Evolutionary conservation across 2,888 invertebrate species (phyloP).

Genomic region (Cataglyphis albicans): DNA sequence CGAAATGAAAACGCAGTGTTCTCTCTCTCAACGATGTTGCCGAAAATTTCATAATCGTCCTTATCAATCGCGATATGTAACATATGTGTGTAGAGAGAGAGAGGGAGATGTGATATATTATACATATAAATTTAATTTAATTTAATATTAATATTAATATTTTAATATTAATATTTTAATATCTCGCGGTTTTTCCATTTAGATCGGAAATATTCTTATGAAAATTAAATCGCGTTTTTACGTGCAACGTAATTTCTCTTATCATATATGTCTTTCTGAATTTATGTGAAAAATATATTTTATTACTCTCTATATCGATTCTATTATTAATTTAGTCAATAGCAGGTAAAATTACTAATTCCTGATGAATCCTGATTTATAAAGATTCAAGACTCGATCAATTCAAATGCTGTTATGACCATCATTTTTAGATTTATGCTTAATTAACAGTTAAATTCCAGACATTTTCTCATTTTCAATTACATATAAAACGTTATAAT

Average conservation of each 20-base stretch:
- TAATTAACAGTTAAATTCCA: neutral
- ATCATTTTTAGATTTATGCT: neutral
- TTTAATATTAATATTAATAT: neutral
- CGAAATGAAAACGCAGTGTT: slow-evolving; percentile 41
- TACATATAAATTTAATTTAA: too few relatives aligned
- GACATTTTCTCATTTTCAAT: neutral
- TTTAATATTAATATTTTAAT: neutral
- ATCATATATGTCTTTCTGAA: too few relatives aligned
- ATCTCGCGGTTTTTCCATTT: slow-evolving; percentile 21
- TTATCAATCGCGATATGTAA: neutral
- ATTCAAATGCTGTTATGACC: neutral
- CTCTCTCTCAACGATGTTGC: slow-evolving; percentile 13
- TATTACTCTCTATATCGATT: neutral
- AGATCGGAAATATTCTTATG: neutral
- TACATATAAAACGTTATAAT: neutral
- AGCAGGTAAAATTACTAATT: neutral
- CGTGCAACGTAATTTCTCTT: too few relatives aligned
- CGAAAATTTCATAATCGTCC: slow-evolving; percentile 29
- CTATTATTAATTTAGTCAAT: neutral
- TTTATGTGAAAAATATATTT: too few relatives aligned
- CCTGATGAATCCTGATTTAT: neutral
- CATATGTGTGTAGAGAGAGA: neutral
- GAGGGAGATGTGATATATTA: neutral
- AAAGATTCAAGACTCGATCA: neutral
- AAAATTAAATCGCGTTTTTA: slow-evolving; percentile 1